phyloP scores from a whole-genome alignment of 2,888 invertebrate genomes.

The Drosophila melanosoma region DNA sequence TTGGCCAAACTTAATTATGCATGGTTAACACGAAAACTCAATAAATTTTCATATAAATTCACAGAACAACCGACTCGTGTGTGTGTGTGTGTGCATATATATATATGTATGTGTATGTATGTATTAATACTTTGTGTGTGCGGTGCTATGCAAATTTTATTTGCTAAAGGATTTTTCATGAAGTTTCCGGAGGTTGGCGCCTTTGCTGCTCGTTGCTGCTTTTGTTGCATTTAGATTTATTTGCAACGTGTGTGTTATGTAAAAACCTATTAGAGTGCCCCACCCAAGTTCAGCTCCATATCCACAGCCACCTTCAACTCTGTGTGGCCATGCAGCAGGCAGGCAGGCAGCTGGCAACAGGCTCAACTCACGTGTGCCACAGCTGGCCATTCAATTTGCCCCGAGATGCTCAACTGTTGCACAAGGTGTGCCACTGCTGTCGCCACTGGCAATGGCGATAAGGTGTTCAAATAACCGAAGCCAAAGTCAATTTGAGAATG shows the following conservation, averaged over 20 bases:
- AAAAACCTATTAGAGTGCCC: conserved; percentile 73
- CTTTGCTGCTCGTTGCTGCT: conserved; percentile 19
- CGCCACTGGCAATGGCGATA: conserved; percentile 5
- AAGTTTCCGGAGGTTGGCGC: conserved; percentile 55
- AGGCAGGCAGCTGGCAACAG: conserved; percentile 36
- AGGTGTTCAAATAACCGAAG: neutral
- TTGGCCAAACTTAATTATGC: conserved; percentile 82
- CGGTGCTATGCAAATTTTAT: conserved; percentile 75
- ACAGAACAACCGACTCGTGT: conserved; percentile 46
- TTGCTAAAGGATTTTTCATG: conserved; percentile 78
- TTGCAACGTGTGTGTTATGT: conserved; percentile 74
- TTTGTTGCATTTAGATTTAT: conserved; percentile 79
- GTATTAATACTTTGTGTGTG: conserved; percentile 30
- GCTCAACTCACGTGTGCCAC: conserved; percentile 43
- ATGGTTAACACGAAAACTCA: conserved; percentile 84
- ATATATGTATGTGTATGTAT: neutral
- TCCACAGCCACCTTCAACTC: neutral
- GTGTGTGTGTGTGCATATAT: conserved; percentile 10
- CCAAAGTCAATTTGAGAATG: neutral
- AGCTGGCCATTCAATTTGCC: conserved; percentile 55
- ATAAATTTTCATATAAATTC: conserved; percentile 83
- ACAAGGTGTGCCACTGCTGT: conserved; percentile 33
- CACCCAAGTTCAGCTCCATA: conserved; percentile 27
- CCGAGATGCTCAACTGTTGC: conserved; percentile 65
- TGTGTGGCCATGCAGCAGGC: conserved; percentile 37